Percentiles rank a stretch among this genome's conserved stretches.
Conservation (phyloP, 2,113 vertebrate species). For the Piprites chloris region DNA sequence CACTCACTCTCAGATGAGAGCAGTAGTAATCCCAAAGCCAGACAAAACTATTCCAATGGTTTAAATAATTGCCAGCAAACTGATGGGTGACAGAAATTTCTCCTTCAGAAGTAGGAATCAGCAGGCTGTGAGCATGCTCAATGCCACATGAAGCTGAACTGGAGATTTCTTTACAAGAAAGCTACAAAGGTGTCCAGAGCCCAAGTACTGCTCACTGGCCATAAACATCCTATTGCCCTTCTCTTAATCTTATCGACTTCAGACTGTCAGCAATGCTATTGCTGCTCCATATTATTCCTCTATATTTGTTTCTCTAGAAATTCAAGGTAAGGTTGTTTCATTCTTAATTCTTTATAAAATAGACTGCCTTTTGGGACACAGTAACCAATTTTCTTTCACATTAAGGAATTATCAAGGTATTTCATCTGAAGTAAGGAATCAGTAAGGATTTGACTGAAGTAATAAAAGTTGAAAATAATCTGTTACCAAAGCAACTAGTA, state of each 20-base stretch:
- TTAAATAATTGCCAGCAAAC: constrained; percentile 22
- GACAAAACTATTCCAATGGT: background rate
- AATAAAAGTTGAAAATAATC: background rate
- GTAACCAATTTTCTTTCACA: background rate
- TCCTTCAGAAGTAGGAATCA: background rate
- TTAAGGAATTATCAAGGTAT: background rate
- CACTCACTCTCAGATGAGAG: background rate
- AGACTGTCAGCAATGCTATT: background rate
- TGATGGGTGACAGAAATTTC: background rate
- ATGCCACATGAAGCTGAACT: background rate
- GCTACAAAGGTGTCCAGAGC: background rate
- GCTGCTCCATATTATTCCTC: constrained; percentile 31
- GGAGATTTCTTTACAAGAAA: constrained; percentile 4
- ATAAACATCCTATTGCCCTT: background rate
- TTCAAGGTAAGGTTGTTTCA: constrained; percentile 34
- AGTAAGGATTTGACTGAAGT: background rate
- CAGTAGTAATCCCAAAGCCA: background rate
- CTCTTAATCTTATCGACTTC: background rate
- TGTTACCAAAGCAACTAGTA: background rate
- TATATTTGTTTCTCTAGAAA: background rate
- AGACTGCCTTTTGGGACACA: background rate
- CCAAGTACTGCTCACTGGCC: background rate
- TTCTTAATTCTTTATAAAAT: background rate
- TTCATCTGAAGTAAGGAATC: background rate
- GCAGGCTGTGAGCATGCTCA: constrained; percentile 36